These are phyloP conservation scores for Cybosia mesomella DNA, from an alignment of 2,888 invertebrate genomes.

Conservation along the genomic window DNA sequence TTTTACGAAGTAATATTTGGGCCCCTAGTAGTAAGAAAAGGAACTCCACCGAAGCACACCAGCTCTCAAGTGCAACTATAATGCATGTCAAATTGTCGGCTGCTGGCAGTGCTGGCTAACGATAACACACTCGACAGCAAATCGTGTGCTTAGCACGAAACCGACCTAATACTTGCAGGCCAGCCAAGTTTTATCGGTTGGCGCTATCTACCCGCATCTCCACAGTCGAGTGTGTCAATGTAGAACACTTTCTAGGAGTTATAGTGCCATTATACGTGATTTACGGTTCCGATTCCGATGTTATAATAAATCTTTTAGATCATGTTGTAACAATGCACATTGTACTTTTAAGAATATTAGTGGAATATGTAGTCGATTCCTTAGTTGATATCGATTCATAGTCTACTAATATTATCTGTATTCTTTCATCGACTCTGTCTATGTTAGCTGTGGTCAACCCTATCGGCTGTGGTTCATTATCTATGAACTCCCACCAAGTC, in stretches of 20 bases:
- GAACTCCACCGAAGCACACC: not conserved
- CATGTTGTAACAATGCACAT: too few species aligned
- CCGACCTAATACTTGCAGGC: constrained; percentile 1
- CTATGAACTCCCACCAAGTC: too few species aligned
- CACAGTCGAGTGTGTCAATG: constrained; percentile 73
- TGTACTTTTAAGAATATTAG: too few species aligned
- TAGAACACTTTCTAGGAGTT: constrained; percentile 71
- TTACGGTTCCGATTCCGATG: constrained; percentile 63
- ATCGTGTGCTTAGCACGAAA: not conserved
- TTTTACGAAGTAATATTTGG: not conserved
- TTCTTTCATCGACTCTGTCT: too few species aligned
- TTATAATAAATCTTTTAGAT: constrained; percentile 62
- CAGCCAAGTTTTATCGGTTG: constrained; percentile 65
- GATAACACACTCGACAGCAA: not conserved
- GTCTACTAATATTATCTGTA: too few species aligned
- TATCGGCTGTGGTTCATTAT: too few species aligned
- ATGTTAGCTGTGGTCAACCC: too few species aligned
- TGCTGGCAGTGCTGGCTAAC: not conserved
- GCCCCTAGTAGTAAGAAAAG: not conserved
- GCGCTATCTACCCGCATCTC: constrained; percentile 77
- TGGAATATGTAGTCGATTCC: too few species aligned
- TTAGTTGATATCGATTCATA: too few species aligned
- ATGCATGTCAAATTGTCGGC: not conserved
- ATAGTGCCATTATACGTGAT: constrained; percentile 75
- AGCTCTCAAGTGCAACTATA: not conserved